Conservation (phyloP, 2,113 vertebrate genomes). For the Tragelaphus imberbis region DNA sequence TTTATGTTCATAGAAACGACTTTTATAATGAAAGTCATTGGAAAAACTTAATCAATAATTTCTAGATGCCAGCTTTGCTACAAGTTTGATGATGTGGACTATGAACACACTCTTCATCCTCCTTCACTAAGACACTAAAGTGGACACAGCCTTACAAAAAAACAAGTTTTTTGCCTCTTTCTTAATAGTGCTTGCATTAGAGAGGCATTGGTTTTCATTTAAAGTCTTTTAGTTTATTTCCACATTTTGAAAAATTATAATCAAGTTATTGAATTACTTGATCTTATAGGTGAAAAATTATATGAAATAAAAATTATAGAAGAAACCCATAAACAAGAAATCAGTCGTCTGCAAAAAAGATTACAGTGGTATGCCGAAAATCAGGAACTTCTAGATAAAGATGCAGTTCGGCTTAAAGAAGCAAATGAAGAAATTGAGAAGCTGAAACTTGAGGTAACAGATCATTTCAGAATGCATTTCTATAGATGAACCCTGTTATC, state of each 20-base stretch:
- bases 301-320: slow-evolving; percentile 87
- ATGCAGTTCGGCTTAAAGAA: slow-evolving; percentile 85
- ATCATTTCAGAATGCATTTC: slow-evolving; percentile 1
- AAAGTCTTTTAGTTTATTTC: slow-evolving; percentile 20
- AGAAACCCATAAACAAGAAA: slow-evolving; percentile 88
- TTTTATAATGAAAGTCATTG: neutral
- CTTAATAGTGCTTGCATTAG: neutral
- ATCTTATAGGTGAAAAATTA: slow-evolving; percentile 82
- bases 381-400: slow-evolving; percentile 91
- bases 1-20: neutral
- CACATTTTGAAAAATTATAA: slow-evolving; percentile 27
- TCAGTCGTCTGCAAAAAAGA: slow-evolving; percentile 84
- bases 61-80: neutral
- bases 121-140: neutral
- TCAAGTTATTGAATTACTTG: slow-evolving; percentile 37
- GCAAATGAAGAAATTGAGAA: slow-evolving; percentile 87
- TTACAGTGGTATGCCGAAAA: slow-evolving; percentile 95
- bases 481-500: neutral
- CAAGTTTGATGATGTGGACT: neutral
- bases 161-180: neutral
- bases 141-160: neutral
- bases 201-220: neutral
- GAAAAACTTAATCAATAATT: neutral
- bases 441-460: slow-evolving; percentile 86
- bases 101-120: neutral